Evolutionary conservation across 2,797 vertebrate species (phyloP), one percentile per base, ranked within the genome.

Genomic region (Eulemur coronatus): DNA sequence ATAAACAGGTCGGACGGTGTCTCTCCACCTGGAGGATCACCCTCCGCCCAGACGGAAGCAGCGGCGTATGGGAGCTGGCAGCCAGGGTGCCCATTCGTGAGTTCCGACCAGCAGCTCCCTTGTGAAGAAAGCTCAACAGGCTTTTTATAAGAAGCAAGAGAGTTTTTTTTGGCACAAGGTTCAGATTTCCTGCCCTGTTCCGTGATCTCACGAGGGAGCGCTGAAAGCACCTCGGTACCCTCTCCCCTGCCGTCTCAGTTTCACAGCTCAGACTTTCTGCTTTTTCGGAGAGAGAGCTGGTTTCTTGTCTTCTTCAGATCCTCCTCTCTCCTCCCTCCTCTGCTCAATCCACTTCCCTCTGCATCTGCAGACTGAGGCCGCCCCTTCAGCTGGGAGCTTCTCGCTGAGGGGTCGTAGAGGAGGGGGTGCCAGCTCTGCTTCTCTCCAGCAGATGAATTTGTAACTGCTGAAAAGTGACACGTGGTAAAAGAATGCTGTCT

Each of bases 191-290:
- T 97, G 94, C 95, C 85, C 82, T 95, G 92, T 97, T 98, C 97
- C 96, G 96, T 98, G 98, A 99, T 98, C 98, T 98, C 98, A 97
- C 43, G 73, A 97, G 89, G 69, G 94, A 97, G 88, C 72, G 65
- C 91, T 95, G 72, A 91, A 97, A 94, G 96, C 55, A 82, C 89
- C 97, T 95, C 57, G 46, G 2, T 2, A 65, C 48, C 52, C 89
- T 76, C 13, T 46, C 50, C 86, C 88, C 93, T 84, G 90, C 30
- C 22, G 95, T 41, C 38, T 92, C 76, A 13, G 84, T 55, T 90
- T 97, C 89, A 96, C 43, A 82, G 67, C 92, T 95, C 97, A 63
- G 87, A 75, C 89, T 96, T 95, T 85, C 78, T 97, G 90, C 87
- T 97, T 86, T 30, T 84, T 96, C 97, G 95, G 92, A 89, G 93